Base-by-base conservation (phyloP, 1,140 invertebrate genomes). In the Medauroidea extradentata region DNA sequence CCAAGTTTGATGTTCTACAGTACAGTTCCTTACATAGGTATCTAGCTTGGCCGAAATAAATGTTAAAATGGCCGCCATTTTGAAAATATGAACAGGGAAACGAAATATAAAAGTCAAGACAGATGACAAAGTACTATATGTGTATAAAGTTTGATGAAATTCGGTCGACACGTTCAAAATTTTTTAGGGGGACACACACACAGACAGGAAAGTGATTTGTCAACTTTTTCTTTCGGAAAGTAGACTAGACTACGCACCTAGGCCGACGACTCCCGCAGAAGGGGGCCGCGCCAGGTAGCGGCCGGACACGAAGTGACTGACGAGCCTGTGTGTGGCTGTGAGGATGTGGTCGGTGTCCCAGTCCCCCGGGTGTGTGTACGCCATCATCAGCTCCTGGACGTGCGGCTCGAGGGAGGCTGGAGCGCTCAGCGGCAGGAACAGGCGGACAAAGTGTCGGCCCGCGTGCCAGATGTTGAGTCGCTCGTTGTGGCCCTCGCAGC, bases 401-500 rank as follows among this genome's bases (percentile, higher is more conserved):
- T 71, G 56, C 11, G 67, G 66, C 34, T 63, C 58, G 2, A 78
- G 65, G 0, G 29, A 25, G 9, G 13, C n/a, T 3, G 77, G 77
- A 3, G 73, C 73, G 41, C 75, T 74, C 57, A 75, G 70, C 0
- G 76, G 76, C 3, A 79, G 69, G 3, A 78, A 68, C 54, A 75
- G 69, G 14, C 66, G 70, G 11, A 72, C 72, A 61, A 79, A 78
- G 66, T 79, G 75, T 23, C 71, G 64, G 1, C 74, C 76, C 27
- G 73, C 73, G 48, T 76, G 75, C 29, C 71, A 70, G n/a, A 77
- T 69, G 57, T 80, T 80, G 24, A 67, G 65, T 53, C 71, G 72
- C 61, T 79, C 76, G 64, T 79, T 79, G 59, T 71, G 71, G 23
- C 73, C 72, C n/a, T 61, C 21, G 63, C 79, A 80, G 5, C 54